phyloP scores from a whole-genome alignment of 2,113 vertebrate genomes.

The Orthonyx spaldingii region DNA sequence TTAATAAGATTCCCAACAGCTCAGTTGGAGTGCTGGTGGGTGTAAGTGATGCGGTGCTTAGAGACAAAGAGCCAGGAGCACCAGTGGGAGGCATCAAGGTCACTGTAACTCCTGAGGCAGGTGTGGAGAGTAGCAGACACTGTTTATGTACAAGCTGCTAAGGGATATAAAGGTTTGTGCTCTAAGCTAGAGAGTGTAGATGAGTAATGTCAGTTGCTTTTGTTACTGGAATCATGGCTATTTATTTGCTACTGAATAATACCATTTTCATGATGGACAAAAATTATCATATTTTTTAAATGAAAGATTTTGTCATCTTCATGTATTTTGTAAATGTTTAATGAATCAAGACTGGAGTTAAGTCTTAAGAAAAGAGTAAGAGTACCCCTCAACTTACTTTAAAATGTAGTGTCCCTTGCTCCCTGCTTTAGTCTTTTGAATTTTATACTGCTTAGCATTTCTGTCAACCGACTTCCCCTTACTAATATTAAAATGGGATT shows the following conservation, averaged over 20 bases:
- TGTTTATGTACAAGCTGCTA: constrained; percentile 12
- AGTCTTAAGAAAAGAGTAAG: background rate
- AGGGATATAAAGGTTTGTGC: constrained; percentile 26
- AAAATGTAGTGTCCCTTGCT: background rate
- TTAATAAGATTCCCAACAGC: constrained; percentile 43
- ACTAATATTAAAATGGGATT: background rate
- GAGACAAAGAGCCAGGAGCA: background rate
- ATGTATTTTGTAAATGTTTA: constrained; percentile 48
- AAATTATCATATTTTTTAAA: background rate
- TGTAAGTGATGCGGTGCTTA: background rate
- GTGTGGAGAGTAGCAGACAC: background rate
- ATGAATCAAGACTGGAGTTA: background rate
- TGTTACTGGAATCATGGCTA: constrained; percentile 8
- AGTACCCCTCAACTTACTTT: background rate
- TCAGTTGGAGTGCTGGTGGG: background rate
- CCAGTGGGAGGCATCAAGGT: background rate
- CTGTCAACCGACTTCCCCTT: background rate
- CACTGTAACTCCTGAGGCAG: background rate
- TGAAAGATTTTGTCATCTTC: background rate
- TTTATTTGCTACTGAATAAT: constrained; percentile 11
- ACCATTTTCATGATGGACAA: background rate
- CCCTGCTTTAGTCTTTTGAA: background rate
- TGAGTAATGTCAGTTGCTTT: background rate
- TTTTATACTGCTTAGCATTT: constrained; percentile 20
- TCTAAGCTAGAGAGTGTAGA: background rate